Conservation (phyloP, 2,797 vertebrate species). For the Muscicapa striata region DNA sequence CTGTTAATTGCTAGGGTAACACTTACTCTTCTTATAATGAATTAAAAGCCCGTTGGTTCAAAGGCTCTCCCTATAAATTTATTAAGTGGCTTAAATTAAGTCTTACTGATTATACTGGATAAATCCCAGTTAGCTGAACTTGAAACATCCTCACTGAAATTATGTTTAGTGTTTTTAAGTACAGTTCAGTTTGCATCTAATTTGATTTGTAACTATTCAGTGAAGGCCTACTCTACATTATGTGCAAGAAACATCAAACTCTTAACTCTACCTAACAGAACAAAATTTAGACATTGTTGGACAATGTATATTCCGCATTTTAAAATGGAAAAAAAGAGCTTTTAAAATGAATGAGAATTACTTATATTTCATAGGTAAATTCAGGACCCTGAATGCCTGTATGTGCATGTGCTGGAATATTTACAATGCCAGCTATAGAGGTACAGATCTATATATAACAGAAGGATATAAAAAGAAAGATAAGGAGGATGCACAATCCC, state of each 20-base stretch:
- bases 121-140: slow-evolving; percentile 13
- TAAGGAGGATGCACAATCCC: slow-evolving; percentile 11
- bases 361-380: neutral
- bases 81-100: slow-evolving; percentile 52
- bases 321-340: neutral
- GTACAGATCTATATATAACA: slow-evolving; percentile 12
- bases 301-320: neutral
- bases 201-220: neutral
- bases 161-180: slow-evolving; percentile 4
- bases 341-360: neutral
- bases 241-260: neutral
- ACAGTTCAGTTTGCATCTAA: neutral
- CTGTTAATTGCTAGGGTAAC: slow-evolving; percentile 46
- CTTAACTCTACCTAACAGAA: neutral
- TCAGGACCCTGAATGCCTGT: neutral
- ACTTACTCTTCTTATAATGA: slow-evolving; percentile 21
- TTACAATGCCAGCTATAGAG: neutral
- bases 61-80: slow-evolving; percentile 20
- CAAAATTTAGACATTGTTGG: neutral
- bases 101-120: neutral
- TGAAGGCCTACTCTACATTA: neutral
- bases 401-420: neutral
- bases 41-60: slow-evolving; percentile 1
- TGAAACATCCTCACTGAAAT: slow-evolving; percentile 11
- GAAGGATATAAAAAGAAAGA: slow-evolving; percentile 22